These are phyloP conservation scores for Zygaena filipendulae DNA, from an alignment of 2,888 invertebrate genomes.

Conservation along the genomic window DNA sequence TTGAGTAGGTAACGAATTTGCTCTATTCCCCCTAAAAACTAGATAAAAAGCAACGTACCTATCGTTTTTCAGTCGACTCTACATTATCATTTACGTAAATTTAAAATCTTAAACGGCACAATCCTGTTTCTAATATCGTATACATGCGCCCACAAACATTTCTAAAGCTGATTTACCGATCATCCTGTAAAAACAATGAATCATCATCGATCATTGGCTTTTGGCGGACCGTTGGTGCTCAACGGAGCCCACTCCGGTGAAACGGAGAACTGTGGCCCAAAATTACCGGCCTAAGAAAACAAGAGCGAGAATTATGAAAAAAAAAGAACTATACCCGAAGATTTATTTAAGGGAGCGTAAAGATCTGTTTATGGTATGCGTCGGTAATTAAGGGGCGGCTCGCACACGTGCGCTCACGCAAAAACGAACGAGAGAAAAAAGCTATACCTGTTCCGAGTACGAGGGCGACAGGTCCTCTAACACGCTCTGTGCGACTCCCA, in stretches of 20 bases:
- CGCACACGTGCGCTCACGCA: conserved; percentile 62
- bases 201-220: conserved; percentile 54
- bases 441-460: conserved; percentile 55
- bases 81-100: too few relatives aligned
- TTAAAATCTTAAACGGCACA: too few relatives aligned
- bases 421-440: conserved; percentile 60
- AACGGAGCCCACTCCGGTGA: conserved; percentile 34
- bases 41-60: too few relatives aligned
- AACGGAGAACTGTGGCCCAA: conserved; percentile 49
- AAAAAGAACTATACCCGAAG: conserved; percentile 41
- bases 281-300: conserved; percentile 61
- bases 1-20: too few relatives aligned
- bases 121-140: too few relatives aligned
- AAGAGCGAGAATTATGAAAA: too few relatives aligned
- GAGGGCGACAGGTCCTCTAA: conserved; percentile 64
- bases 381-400: conserved; percentile 65
- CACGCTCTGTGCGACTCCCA: conserved; percentile 43
- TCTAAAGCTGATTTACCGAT: conserved; percentile 36
- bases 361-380: conserved; percentile 70
- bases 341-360: conserved; percentile 69
- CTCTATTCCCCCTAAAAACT: too few relatives aligned
- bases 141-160: too few relatives aligned
- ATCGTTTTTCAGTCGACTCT: too few relatives aligned
- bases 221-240: conserved; percentile 26
- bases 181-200: conserved; percentile 57